Base-by-base conservation (phyloP, 2,888 invertebrate genomes). In the Synergus itoensis region DNA sequence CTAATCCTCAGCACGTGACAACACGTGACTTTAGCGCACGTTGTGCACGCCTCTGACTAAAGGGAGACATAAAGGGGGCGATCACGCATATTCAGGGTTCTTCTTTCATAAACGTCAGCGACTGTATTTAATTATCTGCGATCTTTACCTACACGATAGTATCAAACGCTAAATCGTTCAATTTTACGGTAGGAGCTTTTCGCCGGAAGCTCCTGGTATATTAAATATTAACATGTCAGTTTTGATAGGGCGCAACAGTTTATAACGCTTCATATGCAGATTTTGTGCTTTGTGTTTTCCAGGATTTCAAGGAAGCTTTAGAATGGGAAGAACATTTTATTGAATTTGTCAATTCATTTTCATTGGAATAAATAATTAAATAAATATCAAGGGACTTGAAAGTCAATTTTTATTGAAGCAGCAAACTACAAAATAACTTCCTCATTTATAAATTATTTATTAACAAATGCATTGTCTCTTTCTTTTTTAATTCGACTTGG, bases 1-100 rank as follows among this genome's bases (percentile, higher is more conserved):
- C 90, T 91, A 90, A 90, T 90, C 90, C 89, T 88, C 82, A 88
- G 87, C 89, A 89, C 90, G 90, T 88, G 90, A 82, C 88, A 78
- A 69, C 89, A 89, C 89, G 89, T 85, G 89, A 86, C 89, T 84
- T 84, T 79, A 85, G 83, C 87, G 84, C 87, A 83, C 83, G 83
- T 82, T 81, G 83, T 80, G 83, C 81, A 83, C 84, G 84, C 86
- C 84, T 83, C 82, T 79, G 81, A 63, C 83, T 79, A 77, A 80
- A 78, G 83, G 80, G 86, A 69, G 77, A 57, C 63, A 80, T 73
- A 77, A 81, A 83, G 79, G n/a, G 80, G 82, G 81, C 80, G 85
- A 80, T 81, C 83, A 79, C 81, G 79, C 78, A 79, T 83, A 83
- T 84, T 83, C 83, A 79, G 81, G 83, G 81, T 81, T 80, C 81